Percentiles rank a stretch among this genome's conserved stretches.
Conservation (phyloP, 37 sponge, comb jelly and placozoan species). For the Ephydatia muelleri region DNA sequence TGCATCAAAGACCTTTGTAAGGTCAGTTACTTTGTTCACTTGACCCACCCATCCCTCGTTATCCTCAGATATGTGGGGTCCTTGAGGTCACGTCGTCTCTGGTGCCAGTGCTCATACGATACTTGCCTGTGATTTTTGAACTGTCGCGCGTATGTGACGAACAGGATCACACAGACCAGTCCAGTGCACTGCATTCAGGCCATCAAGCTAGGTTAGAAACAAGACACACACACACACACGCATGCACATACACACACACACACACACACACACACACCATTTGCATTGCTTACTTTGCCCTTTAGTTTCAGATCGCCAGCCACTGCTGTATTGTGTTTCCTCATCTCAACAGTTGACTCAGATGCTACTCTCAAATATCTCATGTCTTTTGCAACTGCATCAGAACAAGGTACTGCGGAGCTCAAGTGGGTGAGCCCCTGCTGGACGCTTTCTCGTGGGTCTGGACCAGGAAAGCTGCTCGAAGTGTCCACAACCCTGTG, state of each 20-base stretch:
- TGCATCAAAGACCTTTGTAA: conserved; percentile 29
- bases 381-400: too few species aligned
- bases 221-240: too few species aligned
- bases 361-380: too few species aligned
- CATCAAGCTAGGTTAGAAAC: too few species aligned
- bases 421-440: neutral
- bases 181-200: too few species aligned
- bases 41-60: neutral
- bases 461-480: neutral
- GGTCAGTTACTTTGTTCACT: neutral
- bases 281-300: too few species aligned
- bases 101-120: conserved; percentile 7
- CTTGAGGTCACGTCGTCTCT: conserved; percentile 39
- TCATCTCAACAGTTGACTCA: too few species aligned
- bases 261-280: too few species aligned
- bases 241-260: too few species aligned
- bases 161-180: neutral
- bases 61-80: conserved; percentile 20
- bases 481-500: neutral
- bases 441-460: neutral
- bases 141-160: conserved; percentile 15
- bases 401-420: neutral
- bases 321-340: too few species aligned
- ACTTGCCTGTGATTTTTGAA: conserved; percentile 50
- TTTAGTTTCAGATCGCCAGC: too few species aligned